phyloP scores from a whole-genome alignment of 2,797 vertebrate genomes.

The Anniella stebbinsi region DNA sequence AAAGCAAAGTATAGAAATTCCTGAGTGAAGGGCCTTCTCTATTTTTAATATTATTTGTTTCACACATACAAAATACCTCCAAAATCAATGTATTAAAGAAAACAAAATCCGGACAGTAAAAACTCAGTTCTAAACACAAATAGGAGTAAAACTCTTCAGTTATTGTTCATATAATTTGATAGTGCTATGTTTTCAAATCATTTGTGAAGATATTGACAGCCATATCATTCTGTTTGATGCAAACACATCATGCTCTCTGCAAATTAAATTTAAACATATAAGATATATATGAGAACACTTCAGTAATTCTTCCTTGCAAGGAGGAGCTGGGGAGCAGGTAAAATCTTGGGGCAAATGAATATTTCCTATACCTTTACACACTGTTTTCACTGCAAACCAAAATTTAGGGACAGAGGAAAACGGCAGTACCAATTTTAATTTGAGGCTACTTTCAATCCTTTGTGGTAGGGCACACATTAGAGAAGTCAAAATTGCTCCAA shows the following conservation, averaged over 20 bases:
- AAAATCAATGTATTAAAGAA: constrained; percentile 56
- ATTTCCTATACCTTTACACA: constrained; percentile 27
- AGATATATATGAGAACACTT: not conserved
- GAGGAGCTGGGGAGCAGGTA: not conserved
- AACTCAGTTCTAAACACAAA: constrained; percentile 70
- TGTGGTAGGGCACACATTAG: not conserved
- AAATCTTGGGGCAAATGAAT: constrained; percentile 40
- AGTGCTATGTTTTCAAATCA: constrained; percentile 65
- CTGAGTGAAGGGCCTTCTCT: constrained; percentile 58
- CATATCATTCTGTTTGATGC: constrained; percentile 46
- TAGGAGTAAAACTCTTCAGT: constrained; percentile 44
- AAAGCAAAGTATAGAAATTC: constrained; percentile 52
- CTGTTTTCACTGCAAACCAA: constrained; percentile 27
- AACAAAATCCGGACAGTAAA: constrained; percentile 58
- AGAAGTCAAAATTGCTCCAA: not conserved
- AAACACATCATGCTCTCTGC: not conserved
- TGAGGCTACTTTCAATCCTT: not conserved
- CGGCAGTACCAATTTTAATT: not conserved
- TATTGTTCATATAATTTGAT: constrained; percentile 70
- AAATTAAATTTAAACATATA: constrained; percentile 51
- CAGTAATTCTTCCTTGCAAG: not conserved
- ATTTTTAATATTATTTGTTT: constrained; percentile 69
- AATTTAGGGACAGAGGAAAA: not conserved
- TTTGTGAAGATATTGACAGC: constrained; percentile 58
- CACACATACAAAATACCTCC: constrained; percentile 49